Percentiles rank a stretch among this genome's conserved stretches.
Evolutionary conservation across 37 sponge, comb jelly and placozoan species (phyloP).

Genomic region (Hormiphora californensis): DNA sequence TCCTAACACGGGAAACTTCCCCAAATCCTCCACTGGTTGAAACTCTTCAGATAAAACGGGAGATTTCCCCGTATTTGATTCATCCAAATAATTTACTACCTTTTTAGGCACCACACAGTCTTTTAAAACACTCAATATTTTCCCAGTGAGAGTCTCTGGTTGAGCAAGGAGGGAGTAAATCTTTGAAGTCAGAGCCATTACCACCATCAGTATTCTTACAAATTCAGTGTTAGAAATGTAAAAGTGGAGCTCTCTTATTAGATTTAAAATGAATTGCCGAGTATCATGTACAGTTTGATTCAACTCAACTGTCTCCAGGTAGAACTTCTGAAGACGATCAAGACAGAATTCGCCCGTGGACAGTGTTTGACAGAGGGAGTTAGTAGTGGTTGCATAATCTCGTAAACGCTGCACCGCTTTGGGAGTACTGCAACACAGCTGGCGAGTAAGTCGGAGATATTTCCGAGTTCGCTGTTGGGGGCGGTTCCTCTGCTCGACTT

Average conservation of each 20-base stretch:
- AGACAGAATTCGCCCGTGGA: too few relatives aligned
- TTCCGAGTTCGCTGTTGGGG: constrained; percentile 9
- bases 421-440: not conserved
- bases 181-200: not conserved
- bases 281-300: not conserved
- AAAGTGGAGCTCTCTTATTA: not conserved
- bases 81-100: too few relatives aligned
- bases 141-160: too few relatives aligned
- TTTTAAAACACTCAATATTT: too few relatives aligned
- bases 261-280: not conserved
- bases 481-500: not conserved
- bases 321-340: not conserved
- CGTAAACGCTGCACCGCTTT: not conserved
- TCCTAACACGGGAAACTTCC: too few relatives aligned
- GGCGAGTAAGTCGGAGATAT: not conserved
- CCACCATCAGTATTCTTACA: not conserved
- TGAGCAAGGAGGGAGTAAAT: not conserved
- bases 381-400: not conserved
- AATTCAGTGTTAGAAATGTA: constrained; percentile 13
- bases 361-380: not conserved
- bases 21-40: too few relatives aligned
- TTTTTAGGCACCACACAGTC: too few relatives aligned
- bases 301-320: not conserved
- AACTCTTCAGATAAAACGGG: too few relatives aligned
- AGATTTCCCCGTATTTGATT: too few relatives aligned